Base-by-base conservation (phyloP, 2,113 vertebrate genomes). In the Python bivittatus region DNA sequence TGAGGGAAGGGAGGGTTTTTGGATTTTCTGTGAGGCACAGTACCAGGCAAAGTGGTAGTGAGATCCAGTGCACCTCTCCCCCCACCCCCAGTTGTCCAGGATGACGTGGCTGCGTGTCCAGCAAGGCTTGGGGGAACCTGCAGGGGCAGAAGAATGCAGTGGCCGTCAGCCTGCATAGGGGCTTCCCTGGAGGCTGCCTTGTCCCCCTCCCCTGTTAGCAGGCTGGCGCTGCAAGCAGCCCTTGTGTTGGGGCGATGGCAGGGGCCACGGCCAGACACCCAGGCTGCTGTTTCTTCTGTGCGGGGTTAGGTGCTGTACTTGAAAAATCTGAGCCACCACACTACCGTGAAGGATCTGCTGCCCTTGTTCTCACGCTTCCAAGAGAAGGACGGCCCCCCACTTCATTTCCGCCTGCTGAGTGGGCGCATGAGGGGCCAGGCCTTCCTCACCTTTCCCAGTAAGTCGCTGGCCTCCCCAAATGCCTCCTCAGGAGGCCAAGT, bases 361-460 rank as follows among this genome's bases (percentile, higher is more conserved):
- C 98, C 99, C 53, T 96, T 99, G 91, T 99, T 99, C 92, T 98
- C 98, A 92, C 97, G 98, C 60, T 99, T 99, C 95, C 98, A 99
- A 97, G 96, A 94, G 85, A 97, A 97, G 42, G 95, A 95, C 15
- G 95, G 96, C 7, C 95, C 97, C 0, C 97, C 95, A 0, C 93
- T 99, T 23, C 95, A 98, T 53, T 99, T 99, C 96, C 98, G 98
- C 27, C 97, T 99, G 91, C 97, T 99, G 95, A 99, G 98, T 0
- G 99, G 99, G 33, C 96, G 99, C 52, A 98, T 99, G 97, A 98
- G 98, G 94, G 99, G 98, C 29, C 99, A 99, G 95, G 99, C 99
- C 89, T 99, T 99, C 96, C 94, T 99, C 96, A 99, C 98, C 0
- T 98, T 99, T 92, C 96, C 98, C 91, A 98, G 99, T 99, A 93